phyloP scores from a whole-genome alignment of 1,140 invertebrate species.

The Lethocerus indicus region DNA sequence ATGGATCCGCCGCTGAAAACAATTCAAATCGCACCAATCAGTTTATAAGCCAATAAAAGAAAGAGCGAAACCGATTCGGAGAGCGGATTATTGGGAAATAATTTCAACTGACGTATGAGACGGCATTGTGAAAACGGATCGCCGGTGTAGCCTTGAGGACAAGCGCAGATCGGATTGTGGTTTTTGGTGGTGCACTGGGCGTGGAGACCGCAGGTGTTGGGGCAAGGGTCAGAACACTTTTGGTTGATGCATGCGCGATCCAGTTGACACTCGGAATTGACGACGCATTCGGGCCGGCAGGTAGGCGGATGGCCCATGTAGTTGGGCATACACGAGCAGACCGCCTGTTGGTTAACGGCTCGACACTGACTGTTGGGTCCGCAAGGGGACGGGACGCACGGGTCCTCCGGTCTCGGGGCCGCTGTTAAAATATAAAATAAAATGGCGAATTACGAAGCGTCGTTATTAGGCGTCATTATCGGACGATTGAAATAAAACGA shows the following conservation, averaged over 20 bases:
- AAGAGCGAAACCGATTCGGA: no score
- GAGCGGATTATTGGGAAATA: slow-evolving; percentile 18
- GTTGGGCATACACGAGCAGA: slow-evolving; percentile 36
- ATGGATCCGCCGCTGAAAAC: slow-evolving; percentile 14
- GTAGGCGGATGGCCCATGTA: slow-evolving; percentile 34
- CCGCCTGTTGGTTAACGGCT: slow-evolving; percentile 28
- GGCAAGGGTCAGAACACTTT: slow-evolving; percentile 40
- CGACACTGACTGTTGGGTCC: slow-evolving; percentile 48
- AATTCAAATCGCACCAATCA: no score
- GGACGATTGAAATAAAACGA: background rate
- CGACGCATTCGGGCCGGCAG: slow-evolving; percentile 34
- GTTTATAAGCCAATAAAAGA: background rate
- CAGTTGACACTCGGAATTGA: slow-evolving; percentile 36
- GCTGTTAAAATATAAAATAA: slow-evolving; percentile 1
- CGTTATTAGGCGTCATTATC: background rate
- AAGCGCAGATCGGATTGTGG: slow-evolving; percentile 38
- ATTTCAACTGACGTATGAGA: slow-evolving; percentile 23
- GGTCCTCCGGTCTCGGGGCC: slow-evolving; percentile 21
- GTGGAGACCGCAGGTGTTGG: slow-evolving; percentile 38
- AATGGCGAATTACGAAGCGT: background rate
- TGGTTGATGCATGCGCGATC: slow-evolving; percentile 35
- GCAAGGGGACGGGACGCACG: slow-evolving; percentile 51
- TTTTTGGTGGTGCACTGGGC: slow-evolving; percentile 36
- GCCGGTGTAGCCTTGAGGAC: slow-evolving; percentile 31
- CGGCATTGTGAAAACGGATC: slow-evolving; percentile 36